phyloP scores from a whole-genome alignment of 2,888 invertebrate genomes.

The Auanema sp. region DNA sequence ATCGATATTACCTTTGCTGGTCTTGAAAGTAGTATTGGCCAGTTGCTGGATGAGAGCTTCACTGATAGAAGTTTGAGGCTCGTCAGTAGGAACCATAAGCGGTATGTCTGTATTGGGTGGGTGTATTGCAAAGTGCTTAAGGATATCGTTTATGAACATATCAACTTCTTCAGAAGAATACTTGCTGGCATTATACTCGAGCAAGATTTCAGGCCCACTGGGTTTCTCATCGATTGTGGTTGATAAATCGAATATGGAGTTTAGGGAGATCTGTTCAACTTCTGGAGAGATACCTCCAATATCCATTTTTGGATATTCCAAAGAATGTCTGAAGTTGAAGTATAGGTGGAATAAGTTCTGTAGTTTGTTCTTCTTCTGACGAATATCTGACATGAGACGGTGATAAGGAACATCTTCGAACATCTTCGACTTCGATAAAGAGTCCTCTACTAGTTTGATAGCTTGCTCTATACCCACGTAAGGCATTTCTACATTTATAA shows the following conservation, averaged over 20 bases:
- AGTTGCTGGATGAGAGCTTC: not conserved
- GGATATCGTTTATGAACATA: constrained; percentile 27
- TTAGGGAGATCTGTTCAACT: constrained; percentile 49
- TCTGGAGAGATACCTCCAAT: constrained; percentile 27
- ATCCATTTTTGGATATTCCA: constrained; percentile 52
- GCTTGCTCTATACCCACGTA: constrained; percentile 10
- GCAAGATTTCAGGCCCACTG: constrained; percentile 28
- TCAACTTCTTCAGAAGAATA: constrained; percentile 34
- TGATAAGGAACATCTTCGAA: constrained; percentile 29
- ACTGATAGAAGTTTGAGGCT: not conserved
- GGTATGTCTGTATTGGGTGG: not conserved
- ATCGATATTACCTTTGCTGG: not conserved
- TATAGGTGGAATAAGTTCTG: constrained; percentile 26
- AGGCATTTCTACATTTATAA: constrained; percentile 19
- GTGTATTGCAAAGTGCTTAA: constrained; percentile 13
- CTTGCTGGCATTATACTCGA: constrained; percentile 44
- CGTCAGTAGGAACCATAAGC: not conserved
- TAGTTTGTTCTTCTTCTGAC: constrained; percentile 5
- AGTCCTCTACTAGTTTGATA: constrained; percentile 20
- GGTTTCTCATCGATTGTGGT: constrained; percentile 55
- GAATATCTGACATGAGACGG: constrained; percentile 24
- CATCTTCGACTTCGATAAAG: constrained; percentile 22
- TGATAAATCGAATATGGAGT: constrained; percentile 52
- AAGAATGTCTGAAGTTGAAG: constrained; percentile 47
- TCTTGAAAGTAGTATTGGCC: not conserved